A percentile compares a stretch with the other conserved stretches of the same genome.
phyloP scores from a whole-genome alignment of 2,113 vertebrate species.

The Nibea coibor region DNA sequence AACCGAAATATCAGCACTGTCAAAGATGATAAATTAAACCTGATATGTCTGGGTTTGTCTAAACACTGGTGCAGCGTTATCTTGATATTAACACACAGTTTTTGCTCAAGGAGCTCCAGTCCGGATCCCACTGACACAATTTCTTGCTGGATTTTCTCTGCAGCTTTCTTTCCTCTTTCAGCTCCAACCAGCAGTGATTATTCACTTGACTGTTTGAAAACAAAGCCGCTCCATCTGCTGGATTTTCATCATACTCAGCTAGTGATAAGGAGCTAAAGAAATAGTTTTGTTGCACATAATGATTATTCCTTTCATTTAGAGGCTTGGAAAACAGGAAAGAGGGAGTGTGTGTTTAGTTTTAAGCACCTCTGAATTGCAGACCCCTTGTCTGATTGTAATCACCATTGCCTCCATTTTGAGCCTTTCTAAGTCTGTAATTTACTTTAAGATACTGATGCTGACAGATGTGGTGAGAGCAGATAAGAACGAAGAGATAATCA shows the following conservation, averaged over 20 bases:
- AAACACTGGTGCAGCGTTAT: not conserved
- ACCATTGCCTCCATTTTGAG: slow-evolving; percentile 67
- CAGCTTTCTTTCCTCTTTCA: slow-evolving; percentile 18
- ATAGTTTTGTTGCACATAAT: slow-evolving; percentile 5
- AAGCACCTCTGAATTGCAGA: slow-evolving; percentile 62
- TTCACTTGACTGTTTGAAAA: slow-evolving; percentile 24
- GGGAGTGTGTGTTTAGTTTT: slow-evolving; percentile 24
- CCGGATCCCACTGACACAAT: not conserved
- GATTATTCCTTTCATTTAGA: not conserved
- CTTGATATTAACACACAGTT: not conserved
- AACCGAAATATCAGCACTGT: slow-evolving; percentile 17
- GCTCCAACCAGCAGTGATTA: slow-evolving; percentile 3
- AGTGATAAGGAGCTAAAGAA: slow-evolving; percentile 31
- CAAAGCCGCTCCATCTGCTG: slow-evolving; percentile 34
- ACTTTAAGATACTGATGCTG: slow-evolving; percentile 61
- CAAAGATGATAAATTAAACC: slow-evolving; percentile 2
- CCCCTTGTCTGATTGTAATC: slow-evolving; percentile 72
- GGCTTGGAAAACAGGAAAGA: slow-evolving; percentile 8
- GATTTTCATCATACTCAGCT: slow-evolving; percentile 29
- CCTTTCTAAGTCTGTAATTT: slow-evolving; percentile 66
- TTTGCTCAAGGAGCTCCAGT: slow-evolving; percentile 11
- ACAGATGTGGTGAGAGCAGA: slow-evolving; percentile 64
- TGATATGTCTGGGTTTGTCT: slow-evolving; percentile 10
- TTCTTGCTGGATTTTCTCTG: not conserved
- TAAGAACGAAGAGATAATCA: slow-evolving; percentile 53